Conservation (phyloP, 2,113 vertebrate species). For the Mobula hypostoma region DNA sequence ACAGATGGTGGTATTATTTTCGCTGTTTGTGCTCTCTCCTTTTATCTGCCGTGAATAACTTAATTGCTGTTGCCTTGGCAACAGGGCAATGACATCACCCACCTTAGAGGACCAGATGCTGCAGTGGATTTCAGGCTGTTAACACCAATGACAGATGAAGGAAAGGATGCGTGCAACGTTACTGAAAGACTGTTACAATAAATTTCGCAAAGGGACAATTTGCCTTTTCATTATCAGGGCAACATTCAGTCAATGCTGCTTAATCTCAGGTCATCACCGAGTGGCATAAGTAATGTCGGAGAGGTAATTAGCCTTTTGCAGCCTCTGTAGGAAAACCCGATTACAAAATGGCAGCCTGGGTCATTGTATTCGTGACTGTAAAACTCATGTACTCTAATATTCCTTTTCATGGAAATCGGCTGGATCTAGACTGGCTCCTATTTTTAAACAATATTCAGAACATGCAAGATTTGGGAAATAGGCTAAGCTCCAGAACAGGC, state of each 20-base stretch:
- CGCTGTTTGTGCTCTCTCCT: not conserved
- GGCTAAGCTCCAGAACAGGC: not conserved
- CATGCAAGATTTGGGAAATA: not conserved
- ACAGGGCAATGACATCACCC: slow-evolving; percentile 11
- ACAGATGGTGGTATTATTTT: not conserved
- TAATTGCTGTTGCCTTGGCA: slow-evolving; percentile 18
- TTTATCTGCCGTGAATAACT: slow-evolving; percentile 29
- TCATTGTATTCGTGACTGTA: too few relatives aligned
- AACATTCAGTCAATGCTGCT: not conserved
- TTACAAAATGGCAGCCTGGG: slow-evolving; percentile 8
- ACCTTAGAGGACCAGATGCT: not conserved
- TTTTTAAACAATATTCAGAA: not conserved
- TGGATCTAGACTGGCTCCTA: not conserved
- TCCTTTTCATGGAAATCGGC: not conserved
- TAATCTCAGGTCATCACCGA: not conserved
- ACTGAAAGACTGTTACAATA: not conserved
- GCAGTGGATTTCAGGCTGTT: not conserved
- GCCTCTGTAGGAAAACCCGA: not conserved
- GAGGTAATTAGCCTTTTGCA: not conserved
- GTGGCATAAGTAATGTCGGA: not conserved
- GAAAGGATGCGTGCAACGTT: not conserved
- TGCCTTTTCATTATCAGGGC: not conserved
- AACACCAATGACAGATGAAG: not conserved
- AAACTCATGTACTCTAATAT: not conserved
- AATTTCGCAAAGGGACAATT: not conserved